Percentiles rank a stretch among this genome's conserved stretches.
Conservation (phyloP, 2,797 vertebrate genomes). For the Nyctalus aviator region DNA sequence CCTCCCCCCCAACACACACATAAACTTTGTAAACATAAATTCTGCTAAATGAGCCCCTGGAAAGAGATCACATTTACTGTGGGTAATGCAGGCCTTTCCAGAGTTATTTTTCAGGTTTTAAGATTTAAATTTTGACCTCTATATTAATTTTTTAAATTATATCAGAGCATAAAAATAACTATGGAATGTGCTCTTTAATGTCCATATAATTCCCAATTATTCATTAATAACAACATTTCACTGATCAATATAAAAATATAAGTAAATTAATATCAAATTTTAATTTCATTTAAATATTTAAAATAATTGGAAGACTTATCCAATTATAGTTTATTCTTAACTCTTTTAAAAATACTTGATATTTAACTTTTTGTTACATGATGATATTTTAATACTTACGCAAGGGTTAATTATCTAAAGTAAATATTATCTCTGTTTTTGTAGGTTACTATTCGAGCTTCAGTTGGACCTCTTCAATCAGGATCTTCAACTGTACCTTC, state of each 20-base stretch:
- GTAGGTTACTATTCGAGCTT: conserved; percentile 98
- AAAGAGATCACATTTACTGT: conserved; percentile 35
- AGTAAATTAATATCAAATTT: conserved; percentile 60
- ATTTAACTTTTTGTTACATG: conserved; percentile 55
- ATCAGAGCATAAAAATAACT: conserved; percentile 60
- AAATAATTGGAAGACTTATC: conserved; percentile 56
- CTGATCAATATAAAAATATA: conserved; percentile 59
- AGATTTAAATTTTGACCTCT: conserved; percentile 61
- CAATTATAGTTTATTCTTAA: conserved; percentile 57
- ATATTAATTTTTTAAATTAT: conserved; percentile 24
- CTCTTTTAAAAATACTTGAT: conserved; percentile 57
- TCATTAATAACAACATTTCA: conserved; percentile 73
- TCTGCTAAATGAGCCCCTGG: not conserved
- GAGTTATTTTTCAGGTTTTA: conserved; percentile 58
- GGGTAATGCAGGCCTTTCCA: conserved; percentile 2
- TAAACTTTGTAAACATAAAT: conserved; percentile 56
- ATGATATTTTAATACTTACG: conserved; percentile 55
- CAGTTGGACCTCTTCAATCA: conserved; percentile 89
- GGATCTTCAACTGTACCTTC: conserved; percentile 85
- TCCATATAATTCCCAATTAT: conserved; percentile 68
- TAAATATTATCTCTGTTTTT: conserved; percentile 43
- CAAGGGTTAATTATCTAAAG: conserved; percentile 60
- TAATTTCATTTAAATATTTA: conserved; percentile 67
- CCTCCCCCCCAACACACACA: not conserved
- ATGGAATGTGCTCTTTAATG: conserved; percentile 46